A percentile compares a stretch with the other conserved stretches of the same genome.
Evolutionary conservation across 2,888 invertebrate genomes (phyloP).

Genomic region (Poecilus cupreus): DNA sequence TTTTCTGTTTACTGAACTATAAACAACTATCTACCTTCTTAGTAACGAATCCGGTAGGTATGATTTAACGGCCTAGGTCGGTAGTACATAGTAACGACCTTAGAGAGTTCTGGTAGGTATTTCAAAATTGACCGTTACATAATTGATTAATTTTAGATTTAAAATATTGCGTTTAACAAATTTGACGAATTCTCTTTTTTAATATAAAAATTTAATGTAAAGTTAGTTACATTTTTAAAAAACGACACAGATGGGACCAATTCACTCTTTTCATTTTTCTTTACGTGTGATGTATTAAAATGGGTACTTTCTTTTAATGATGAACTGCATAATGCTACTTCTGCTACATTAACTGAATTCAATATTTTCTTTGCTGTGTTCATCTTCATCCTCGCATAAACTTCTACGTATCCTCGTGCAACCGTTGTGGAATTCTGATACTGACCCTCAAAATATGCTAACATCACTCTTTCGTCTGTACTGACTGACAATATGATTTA

Average conservation of each 20-base stretch:
- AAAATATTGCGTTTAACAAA: no score
- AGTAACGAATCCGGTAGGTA: no score
- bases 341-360: not conserved
- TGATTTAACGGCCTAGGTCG: no score
- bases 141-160: no score
- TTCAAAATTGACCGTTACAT: no score
- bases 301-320: not conserved
- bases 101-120: no score
- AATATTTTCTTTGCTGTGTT: not conserved
- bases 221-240: not conserved
- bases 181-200: no score
- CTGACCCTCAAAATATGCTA: not conserved
- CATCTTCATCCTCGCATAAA: not conserved
- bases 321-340: not conserved
- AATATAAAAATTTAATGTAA: not conserved
- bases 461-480: not conserved
- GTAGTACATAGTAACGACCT: no score
- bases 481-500: not conserved
- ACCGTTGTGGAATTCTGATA: conserved; percentile 3
- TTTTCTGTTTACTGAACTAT: no score
- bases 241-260: not conserved
- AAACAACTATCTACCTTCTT: no score
- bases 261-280: not conserved
- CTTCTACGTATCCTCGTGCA: not conserved
- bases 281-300: not conserved